These are phyloP conservation scores for Ancistrus triradiatus DNA, from an alignment of 2,113 vertebrate genomes.

Conservation along the genomic window DNA sequence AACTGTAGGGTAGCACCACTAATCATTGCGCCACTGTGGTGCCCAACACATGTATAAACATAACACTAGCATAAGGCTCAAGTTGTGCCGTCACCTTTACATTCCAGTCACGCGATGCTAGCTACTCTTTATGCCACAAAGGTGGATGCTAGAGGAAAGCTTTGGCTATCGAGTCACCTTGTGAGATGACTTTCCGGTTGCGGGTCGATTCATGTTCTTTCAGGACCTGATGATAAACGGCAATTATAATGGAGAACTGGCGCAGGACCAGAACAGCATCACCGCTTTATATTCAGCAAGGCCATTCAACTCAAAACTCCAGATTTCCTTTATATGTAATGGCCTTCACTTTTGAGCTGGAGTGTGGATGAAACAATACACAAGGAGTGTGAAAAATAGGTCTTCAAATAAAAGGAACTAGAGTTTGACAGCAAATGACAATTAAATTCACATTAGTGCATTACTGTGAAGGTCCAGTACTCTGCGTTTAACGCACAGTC, in stretches of 20 bases:
- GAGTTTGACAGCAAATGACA: no score
- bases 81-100: no score
- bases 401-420: background rate
- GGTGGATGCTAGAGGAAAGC: background rate
- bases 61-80: no score
- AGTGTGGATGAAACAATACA: background rate
- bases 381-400: background rate
- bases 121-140: background rate
- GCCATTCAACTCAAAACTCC: conserved; percentile 33
- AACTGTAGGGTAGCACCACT: no score
- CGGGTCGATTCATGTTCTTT: no score
- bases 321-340: background rate
- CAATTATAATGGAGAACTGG: conserved; percentile 53
- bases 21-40: no score
- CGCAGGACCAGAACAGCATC: conserved; percentile 35
- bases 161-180: conserved; percentile 30
- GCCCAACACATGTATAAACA: no score
- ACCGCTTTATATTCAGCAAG: conserved; percentile 41
- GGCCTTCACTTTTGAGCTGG: background rate
- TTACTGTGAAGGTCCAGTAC: no score
- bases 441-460: no score
- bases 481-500: no score
- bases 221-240: conserved; percentile 44
- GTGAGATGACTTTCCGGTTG: conserved; percentile 25
- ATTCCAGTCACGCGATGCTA: no score